Evolutionary conservation across 30 jellyfish, hydroid and myxozoan genomes (phyloP).

Genomic region (Aurelia aurita): DNA sequence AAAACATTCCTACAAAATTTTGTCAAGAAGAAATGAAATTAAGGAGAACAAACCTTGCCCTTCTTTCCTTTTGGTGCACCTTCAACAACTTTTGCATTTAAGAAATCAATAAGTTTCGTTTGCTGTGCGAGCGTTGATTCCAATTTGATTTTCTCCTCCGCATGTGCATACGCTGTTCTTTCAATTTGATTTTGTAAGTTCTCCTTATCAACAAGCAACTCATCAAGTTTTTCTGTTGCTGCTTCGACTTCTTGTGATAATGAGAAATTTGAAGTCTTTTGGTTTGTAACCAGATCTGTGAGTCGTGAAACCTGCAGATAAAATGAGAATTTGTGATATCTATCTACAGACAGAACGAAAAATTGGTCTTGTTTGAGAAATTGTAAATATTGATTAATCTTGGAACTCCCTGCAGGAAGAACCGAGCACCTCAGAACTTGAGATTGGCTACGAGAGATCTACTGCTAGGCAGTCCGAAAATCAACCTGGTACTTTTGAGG

Average conservation of each 20-base stretch:
- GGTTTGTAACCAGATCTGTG: conserved; percentile 84
- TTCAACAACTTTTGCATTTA: conserved; percentile 91
- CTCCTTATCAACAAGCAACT: conserved; percentile 83
- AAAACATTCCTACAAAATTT: no score
- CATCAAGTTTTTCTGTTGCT: conserved; percentile 83
- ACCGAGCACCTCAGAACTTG: no score
- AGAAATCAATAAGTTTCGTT: conserved; percentile 96
- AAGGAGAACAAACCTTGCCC: conserved; percentile 68
- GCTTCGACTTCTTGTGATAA: conserved; percentile 98
- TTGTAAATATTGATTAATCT: no score
- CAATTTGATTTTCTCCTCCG: conserved; percentile 96
- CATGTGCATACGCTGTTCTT: conserved; percentile 95
- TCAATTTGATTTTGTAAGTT: conserved; percentile 91
- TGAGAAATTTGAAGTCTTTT: conserved; percentile 92
- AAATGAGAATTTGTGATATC: no score
- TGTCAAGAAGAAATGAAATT: no score
- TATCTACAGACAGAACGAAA: no score
- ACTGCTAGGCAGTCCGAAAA: no score
- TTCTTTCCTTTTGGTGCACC: conserved; percentile 82
- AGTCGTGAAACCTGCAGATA: conserved; percentile 72
- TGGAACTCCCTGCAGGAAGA: no score
- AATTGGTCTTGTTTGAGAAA: no score
- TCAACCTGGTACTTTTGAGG: no score
- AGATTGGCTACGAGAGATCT: no score
- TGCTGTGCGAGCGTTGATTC: conserved; percentile 99